Conservation (phyloP, 2,888 invertebrate genomes). For the Tethea ocularis region DNA sequence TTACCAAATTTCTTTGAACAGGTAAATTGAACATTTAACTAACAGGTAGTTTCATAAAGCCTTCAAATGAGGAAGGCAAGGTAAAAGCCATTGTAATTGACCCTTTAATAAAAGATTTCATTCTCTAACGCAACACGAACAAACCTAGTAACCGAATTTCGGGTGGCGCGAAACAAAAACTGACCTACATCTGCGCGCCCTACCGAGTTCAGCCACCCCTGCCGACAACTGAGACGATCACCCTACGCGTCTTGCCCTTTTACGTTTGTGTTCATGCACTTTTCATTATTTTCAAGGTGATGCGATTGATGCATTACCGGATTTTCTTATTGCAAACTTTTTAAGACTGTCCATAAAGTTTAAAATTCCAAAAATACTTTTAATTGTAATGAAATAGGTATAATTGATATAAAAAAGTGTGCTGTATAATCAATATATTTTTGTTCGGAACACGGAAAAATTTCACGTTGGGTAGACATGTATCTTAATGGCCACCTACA, state of each 20-base stretch:
- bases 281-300: constrained; percentile 68
- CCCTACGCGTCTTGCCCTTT: constrained; percentile 73
- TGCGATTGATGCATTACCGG: constrained; percentile 28
- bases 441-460: constrained; percentile 28
- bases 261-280: constrained; percentile 58
- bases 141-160: constrained; percentile 82
- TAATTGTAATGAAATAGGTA: too few relatives aligned
- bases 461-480: constrained; percentile 38
- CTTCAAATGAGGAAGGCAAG: constrained; percentile 22
- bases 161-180: constrained; percentile 82
- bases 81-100: constrained; percentile 45
- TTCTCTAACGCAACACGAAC: constrained; percentile 51
- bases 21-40: background rate
- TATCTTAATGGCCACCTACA: constrained; percentile 36
- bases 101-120: constrained; percentile 39
- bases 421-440: constrained; percentile 27
- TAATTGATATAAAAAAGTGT: background rate
- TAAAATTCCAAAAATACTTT: background rate
- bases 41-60: background rate
- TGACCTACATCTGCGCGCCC: constrained; percentile 82
- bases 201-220: constrained; percentile 80
- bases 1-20: background rate
- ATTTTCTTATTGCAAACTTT: constrained; percentile 21
- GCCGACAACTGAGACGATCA: constrained; percentile 60
- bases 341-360: background rate